Conservation (phyloP, 2,113 vertebrate genomes). For the Oreochromis niloticus region DNA sequence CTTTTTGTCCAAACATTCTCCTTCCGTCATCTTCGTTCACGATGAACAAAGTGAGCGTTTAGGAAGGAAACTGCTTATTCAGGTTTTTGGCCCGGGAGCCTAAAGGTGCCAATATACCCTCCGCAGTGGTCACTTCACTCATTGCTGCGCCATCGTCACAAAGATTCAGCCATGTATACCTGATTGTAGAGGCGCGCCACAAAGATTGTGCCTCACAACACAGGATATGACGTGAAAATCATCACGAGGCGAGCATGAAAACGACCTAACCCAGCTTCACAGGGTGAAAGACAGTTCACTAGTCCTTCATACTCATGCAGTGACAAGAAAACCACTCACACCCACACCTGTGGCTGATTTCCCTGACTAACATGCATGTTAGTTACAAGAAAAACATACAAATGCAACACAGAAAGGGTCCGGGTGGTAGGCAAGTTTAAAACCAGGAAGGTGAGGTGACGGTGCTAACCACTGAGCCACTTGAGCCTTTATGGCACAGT, state of each 20-base stretch:
- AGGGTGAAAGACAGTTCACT: background rate
- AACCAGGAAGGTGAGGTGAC: background rate
- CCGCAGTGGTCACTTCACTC: background rate
- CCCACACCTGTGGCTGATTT: background rate
- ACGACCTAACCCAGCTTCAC: background rate
- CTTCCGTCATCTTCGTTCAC: background rate
- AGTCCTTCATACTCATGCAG: background rate
- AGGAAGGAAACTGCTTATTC: background rate
- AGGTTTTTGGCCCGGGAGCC: background rate
- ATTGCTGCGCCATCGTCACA: background rate
- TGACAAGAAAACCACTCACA: background rate
- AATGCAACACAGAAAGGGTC: background rate
- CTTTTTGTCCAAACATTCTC: background rate
- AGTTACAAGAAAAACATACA: background rate
- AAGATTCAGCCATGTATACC: rapidly evolving
- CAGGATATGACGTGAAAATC: background rate
- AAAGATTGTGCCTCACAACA: background rate
- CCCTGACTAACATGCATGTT: background rate
- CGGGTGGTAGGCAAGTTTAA: background rate
- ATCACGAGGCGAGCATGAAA: background rate
- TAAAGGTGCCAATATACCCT: background rate
- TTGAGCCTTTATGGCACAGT: background rate
- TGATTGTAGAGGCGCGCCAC: background rate
- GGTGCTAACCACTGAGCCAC: background rate
- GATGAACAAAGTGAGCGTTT: background rate